A percentile compares a stretch with the other conserved stretches of the same genome.
Conservation (phyloP, 1,140 invertebrate species). For the Drosophila virilis region DNA sequence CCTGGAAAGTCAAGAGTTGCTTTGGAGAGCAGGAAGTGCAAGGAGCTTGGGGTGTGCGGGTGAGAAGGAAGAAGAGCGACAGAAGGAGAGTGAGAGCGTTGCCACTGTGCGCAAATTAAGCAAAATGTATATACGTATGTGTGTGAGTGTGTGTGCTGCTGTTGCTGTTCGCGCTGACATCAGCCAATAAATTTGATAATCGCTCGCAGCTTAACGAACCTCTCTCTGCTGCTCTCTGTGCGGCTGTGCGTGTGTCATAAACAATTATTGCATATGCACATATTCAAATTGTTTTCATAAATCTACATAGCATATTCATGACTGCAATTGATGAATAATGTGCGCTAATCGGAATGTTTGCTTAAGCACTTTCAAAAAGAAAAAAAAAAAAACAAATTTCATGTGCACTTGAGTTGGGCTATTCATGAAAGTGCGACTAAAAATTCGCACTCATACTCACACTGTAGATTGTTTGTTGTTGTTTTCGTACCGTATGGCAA, state of each 20-base stretch:
- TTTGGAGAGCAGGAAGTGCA: constrained; percentile 2
- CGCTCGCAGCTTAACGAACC: constrained; percentile 53
- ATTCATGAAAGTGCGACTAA: background rate
- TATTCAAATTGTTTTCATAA: constrained; percentile 9
- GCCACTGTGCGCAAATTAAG: constrained; percentile 30
- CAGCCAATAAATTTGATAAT: constrained; percentile 77
- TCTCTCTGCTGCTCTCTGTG: background rate
- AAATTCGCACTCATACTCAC: background rate
- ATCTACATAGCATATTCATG: constrained; percentile 6
- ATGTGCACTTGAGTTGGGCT: background rate
- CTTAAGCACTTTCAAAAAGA: constrained; percentile 6
- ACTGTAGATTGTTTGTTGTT: background rate
- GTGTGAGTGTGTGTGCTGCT: background rate
- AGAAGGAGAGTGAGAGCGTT: background rate
- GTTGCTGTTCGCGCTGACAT: constrained; percentile 55
- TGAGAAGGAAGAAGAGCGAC: background rate
- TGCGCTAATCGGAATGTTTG: constrained; percentile 16
- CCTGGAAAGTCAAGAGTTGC: background rate
- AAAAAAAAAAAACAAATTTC: background rate
- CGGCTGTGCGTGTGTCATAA: constrained; percentile 11
- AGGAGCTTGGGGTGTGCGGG: background rate
- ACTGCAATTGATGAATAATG: constrained; percentile 1
- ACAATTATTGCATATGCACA: constrained; percentile 31
- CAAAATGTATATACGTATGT: constrained; percentile 14
- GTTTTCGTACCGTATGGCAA: constrained; percentile 21